Percentiles rank a stretch among this genome's conserved stretches.
Conservation (phyloP, 1,140 invertebrate genomes). For the Globodera rostochiensis region DNA sequence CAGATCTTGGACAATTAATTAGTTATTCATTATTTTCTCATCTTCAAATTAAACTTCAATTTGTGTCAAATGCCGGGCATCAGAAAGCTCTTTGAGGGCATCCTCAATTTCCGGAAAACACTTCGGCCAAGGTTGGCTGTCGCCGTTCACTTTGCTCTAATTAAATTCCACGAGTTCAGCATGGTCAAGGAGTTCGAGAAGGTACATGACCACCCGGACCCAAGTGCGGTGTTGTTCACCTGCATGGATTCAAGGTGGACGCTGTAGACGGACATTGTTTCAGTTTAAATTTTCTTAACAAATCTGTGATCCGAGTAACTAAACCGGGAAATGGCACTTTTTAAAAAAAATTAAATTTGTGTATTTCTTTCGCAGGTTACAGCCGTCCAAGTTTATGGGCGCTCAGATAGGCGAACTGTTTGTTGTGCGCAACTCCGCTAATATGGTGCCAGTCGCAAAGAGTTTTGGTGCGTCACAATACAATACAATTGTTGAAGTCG, state of each 20-base stretch:
- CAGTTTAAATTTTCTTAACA: no score
- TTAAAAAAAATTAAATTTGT: no score
- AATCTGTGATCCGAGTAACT: no score
- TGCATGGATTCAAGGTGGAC: slow-evolving; percentile 78
- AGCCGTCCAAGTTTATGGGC: slow-evolving; percentile 89
- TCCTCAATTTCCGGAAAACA: slow-evolving; percentile 58
- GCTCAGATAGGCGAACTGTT: slow-evolving; percentile 95
- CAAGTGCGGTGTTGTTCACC: slow-evolving; percentile 91
- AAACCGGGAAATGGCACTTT: no score
- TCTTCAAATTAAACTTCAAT: not conserved
- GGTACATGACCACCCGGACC: slow-evolving; percentile 72
- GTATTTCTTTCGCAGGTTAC: slow-evolving; percentile 73
- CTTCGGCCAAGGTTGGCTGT: slow-evolving; percentile 36
- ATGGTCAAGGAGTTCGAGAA: slow-evolving; percentile 63
- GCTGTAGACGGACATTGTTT: no score
- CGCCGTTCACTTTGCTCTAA: not conserved
- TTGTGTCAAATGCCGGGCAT: slow-evolving; percentile 34
- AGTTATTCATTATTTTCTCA: not conserved
- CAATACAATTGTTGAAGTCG: no score
- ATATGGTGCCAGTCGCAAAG: slow-evolving; percentile 85
- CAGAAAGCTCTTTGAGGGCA: slow-evolving; percentile 57
- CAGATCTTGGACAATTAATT: not conserved
- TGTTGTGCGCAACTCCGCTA: slow-evolving; percentile 91
- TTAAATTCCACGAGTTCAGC: slow-evolving; percentile 25
- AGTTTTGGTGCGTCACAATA: slow-evolving; percentile 71